Conservation (phyloP, 2,113 vertebrate species). For the Clinocottus analis region DNA sequence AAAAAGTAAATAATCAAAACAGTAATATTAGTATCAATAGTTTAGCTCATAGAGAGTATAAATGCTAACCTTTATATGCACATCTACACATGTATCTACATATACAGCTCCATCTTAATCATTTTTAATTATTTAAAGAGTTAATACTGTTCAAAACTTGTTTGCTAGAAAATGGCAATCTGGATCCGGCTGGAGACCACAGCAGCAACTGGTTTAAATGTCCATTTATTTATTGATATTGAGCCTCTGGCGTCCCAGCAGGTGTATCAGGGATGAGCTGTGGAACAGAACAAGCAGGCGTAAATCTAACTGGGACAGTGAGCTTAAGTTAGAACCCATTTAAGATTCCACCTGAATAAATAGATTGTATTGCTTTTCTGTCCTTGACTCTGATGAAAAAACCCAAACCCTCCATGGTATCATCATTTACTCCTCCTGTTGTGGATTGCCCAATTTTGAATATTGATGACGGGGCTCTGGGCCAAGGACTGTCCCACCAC, state of each 20-base stretch:
- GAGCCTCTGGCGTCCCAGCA: background rate
- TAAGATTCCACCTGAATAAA: background rate
- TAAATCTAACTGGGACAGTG: background rate
- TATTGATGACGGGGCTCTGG: constrained; percentile 11
- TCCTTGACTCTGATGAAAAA: constrained; percentile 38
- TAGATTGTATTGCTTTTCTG: constrained; percentile 19
- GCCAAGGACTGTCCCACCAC: constrained; percentile 11
- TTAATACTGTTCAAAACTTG: background rate
- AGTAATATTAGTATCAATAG: no score
- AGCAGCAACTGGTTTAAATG: background rate
- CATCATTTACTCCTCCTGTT: constrained; percentile 17
- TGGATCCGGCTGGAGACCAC: background rate
- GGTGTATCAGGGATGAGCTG: background rate
- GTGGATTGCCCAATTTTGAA: constrained; percentile 23
- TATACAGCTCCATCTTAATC: no score
- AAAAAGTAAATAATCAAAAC: no score
- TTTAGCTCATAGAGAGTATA: no score
- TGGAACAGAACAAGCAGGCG: background rate
- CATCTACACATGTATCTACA: no score
- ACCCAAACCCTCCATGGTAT: background rate
- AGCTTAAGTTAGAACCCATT: background rate
- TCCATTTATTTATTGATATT: background rate
- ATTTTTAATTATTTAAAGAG: background rate
- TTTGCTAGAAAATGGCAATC: background rate
- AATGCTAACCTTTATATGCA: no score